Percentiles rank a stretch among this genome's conserved stretches.
Conservation (phyloP, 2,113 vertebrate genomes). For the Xyliphius kryptos region DNA sequence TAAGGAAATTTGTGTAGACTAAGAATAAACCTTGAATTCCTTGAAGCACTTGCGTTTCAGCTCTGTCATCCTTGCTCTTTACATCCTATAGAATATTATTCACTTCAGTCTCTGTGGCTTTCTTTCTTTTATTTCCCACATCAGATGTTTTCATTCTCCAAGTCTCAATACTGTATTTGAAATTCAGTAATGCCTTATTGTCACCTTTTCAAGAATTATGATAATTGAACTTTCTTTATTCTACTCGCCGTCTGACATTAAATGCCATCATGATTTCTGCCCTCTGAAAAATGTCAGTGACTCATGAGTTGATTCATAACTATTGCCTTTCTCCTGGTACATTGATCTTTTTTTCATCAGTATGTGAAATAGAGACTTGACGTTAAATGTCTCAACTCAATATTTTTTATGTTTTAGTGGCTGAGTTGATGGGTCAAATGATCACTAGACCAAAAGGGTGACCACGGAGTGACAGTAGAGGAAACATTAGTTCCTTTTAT, state of each 20-base stretch:
- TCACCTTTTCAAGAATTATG: constrained; percentile 24
- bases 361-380: neutral
- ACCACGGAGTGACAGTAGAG: neutral
- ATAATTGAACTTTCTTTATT: constrained; percentile 21
- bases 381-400: neutral
- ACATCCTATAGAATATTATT: neutral
- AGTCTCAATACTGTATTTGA: neutral
- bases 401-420: constrained; percentile 1
- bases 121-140: constrained; percentile 7
- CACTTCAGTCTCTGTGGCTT: neutral
- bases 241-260: constrained; percentile 9
- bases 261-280: constrained; percentile 29
- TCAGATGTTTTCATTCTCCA: constrained; percentile 5
- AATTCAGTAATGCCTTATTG: constrained; percentile 11
- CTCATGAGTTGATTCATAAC: constrained; percentile 24
- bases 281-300: constrained; percentile 22
- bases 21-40: neutral
- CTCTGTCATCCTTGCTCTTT: neutral
- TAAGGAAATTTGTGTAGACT: neutral
- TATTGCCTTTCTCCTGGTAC: neutral
- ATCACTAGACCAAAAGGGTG: constrained; percentile 3
- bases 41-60: neutral
- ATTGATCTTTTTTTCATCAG: neutral
- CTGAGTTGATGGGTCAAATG: constrained; percentile 5
- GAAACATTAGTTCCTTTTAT: constrained; percentile 8